phyloP scores from a whole-genome alignment of 2,888 invertebrate genomes.

The Brenthis ino region DNA sequence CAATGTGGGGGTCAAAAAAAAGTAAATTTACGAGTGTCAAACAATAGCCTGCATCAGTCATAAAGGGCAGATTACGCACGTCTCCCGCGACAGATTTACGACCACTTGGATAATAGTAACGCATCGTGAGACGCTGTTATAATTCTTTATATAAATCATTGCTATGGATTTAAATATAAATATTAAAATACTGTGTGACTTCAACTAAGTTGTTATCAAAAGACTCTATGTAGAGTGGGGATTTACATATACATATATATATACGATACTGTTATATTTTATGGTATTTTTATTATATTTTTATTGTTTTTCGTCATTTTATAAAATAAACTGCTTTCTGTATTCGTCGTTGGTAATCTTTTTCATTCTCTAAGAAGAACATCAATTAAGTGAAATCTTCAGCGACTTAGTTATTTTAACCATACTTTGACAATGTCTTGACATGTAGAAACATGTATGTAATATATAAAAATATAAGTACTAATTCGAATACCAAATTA shows the following conservation, averaged over 20 bases:
- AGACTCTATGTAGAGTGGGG: background rate
- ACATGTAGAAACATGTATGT: too few species aligned
- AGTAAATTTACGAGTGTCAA: slow-evolving; percentile 63
- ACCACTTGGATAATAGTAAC: slow-evolving; percentile 62
- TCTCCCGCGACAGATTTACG: slow-evolving; percentile 71
- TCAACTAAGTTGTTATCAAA: background rate
- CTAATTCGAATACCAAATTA: too few species aligned
- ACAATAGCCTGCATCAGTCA: slow-evolving; percentile 78
- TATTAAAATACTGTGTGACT: slow-evolving; percentile 7
- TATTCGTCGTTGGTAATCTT: too few species aligned
- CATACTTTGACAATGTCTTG: too few species aligned
- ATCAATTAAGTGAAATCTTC: too few species aligned
- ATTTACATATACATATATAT: background rate
- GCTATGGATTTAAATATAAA: slow-evolving; percentile 18
- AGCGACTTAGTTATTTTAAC: too few species aligned
- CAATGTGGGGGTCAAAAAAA: slow-evolving; percentile 41
- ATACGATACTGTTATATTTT: background rate
- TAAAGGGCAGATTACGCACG: slow-evolving; percentile 74
- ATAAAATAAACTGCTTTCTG: too few species aligned
- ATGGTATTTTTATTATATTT: background rate
- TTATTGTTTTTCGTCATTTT: too few species aligned
- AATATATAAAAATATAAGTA: too few species aligned
- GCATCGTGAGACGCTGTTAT: slow-evolving; percentile 33
- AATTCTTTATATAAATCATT: slow-evolving; percentile 22
- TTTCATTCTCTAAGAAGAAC: too few species aligned